Percentiles rank a stretch among this genome's conserved stretches.
Conservation (phyloP, 2,888 invertebrate species). For the Trilocha varians region DNA sequence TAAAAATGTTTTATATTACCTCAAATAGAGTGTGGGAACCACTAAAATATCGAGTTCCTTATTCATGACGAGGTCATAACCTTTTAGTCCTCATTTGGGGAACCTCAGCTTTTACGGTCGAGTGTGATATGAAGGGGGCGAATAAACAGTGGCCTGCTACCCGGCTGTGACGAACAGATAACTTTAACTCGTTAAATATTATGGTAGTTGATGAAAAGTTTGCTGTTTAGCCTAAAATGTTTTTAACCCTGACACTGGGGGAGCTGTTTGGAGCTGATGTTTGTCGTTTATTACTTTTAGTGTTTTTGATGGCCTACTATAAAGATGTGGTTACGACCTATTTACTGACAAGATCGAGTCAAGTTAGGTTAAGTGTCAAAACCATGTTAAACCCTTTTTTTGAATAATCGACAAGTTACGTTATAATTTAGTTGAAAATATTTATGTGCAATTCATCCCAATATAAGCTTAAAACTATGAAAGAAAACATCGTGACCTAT, state of each 20-base stretch:
- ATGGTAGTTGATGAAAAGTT: slow-evolving; percentile 2
- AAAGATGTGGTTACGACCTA: no score
- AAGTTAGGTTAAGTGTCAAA: no score
- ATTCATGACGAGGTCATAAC: slow-evolving; percentile 15
- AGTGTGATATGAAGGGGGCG: slow-evolving; percentile 4
- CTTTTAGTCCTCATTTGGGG: slow-evolving; percentile 16
- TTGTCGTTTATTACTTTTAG: no score
- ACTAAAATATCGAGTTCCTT: slow-evolving; percentile 21
- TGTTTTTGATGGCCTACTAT: no score
- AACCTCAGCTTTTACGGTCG: slow-evolving; percentile 10
- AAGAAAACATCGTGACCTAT: no score
- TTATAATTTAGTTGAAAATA: no score
- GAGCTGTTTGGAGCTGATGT: neutral
- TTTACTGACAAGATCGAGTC: no score
- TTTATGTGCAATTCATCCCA: no score
- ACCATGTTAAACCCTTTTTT: no score
- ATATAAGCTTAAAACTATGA: no score
- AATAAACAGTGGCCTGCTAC: slow-evolving; percentile 1
- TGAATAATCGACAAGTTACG: no score
- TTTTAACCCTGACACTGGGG: neutral
- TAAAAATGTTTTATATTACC: neutral
- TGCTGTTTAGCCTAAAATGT: neutral
- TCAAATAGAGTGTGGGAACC: neutral
- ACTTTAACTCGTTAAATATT: slow-evolving; percentile 2
- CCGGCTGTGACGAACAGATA: slow-evolving; percentile 3